Evolutionary conservation across 2,888 invertebrate genomes (phyloP), one percentile per base, ranked within the genome.

Genomic region (Apodemia hepburni): DNA sequence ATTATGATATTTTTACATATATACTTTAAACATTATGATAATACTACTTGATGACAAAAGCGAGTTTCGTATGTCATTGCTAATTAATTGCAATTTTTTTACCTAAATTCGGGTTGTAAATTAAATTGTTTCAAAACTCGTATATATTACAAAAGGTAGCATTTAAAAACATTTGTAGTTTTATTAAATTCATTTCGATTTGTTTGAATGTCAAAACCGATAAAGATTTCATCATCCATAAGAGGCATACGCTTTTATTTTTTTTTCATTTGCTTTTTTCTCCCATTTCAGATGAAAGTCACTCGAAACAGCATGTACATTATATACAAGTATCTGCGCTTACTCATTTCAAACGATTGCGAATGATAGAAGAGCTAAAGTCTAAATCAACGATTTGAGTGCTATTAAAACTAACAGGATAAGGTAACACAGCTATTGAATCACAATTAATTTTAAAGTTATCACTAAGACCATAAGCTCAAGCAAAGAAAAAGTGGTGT

Each of bases 231-330:
- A 57, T 29, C 8, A n/a, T 58, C n/a, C 54, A 4, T 29, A 60
- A 62, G 12, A 22, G 59, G 68, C 69, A 63, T 59, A 67, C 71
- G 65, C 12, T 62, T 69, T 59, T 58, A 60, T 62, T 68, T 70
- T 70, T 22, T 67, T 74, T 73, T 70, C 51, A 59, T 69, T 72
- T 64, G 68, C 72, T 71, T 68, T 75, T 71, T 82, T 73, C 74
- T 71, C 65, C 73, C 71, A 82, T 84, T 84, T 70, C 86, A 86
- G 86, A 81, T 85, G 64, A 81, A 75, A 73, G 73, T 72, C 65
- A 73, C 68, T 62, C 73, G 70, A 61, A 75, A 71, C 72, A 78
- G 71, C 64, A 64, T 72, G 64, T 73, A 73, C 71, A 70, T 80
- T 61, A 61, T 80, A 58, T 79, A 79, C 79, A 82, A 75, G 69